These are phyloP conservation scores for Iguana delicatissima DNA, from an alignment of 2,797 vertebrate species.

Conservation along the genomic window DNA sequence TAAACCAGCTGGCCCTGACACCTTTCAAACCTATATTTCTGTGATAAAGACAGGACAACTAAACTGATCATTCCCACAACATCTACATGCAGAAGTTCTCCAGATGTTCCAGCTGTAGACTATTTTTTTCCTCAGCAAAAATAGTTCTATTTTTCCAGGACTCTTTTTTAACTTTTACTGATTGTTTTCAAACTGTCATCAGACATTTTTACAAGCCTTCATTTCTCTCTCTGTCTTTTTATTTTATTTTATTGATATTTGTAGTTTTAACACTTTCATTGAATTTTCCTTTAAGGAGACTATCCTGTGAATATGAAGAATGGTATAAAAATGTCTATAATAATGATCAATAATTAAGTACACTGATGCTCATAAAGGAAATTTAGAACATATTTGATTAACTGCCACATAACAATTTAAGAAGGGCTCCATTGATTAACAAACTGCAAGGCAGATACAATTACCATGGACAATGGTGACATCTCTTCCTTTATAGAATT, in stretches of 20 bases:
- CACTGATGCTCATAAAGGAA: too few relatives aligned
- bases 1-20: background rate
- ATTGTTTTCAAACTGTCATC: background rate
- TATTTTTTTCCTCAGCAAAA: background rate
- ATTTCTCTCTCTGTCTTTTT: background rate
- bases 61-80: background rate
- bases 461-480: conserved; percentile 95
- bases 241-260: background rate
- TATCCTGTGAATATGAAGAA: background rate
- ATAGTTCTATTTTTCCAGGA: background rate
- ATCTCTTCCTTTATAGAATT: conserved; percentile 95
- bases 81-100: background rate
- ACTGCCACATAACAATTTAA: background rate
- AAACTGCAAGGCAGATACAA: background rate
- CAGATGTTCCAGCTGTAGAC: background rate
- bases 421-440: background rate
- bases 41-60: background rate
- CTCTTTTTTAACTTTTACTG: background rate
- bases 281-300: background rate
- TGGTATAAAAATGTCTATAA: conserved; percentile 2
- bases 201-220: background rate
- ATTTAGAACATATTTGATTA: background rate
- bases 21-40: background rate
- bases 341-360: background rate
- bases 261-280: background rate